Evolutionary conservation across 2,797 vertebrate species (phyloP).

Genomic region (Cottoperca gobio): DNA sequence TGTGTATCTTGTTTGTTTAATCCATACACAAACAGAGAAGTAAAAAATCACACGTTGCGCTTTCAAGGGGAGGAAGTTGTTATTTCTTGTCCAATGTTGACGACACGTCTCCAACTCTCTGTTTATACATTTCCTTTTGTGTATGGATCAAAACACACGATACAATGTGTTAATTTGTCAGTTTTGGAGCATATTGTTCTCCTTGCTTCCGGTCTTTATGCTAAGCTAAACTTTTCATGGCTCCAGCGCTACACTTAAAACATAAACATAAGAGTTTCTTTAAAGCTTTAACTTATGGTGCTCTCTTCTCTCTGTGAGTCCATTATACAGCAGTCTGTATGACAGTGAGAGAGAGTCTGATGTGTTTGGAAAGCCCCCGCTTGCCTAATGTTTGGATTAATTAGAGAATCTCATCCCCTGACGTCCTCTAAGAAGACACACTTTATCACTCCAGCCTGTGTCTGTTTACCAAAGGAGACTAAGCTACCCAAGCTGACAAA

Average conservation of each 20-base stretch:
- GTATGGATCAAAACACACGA: neutral
- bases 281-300: too few relatives aligned
- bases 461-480: constrained; percentile 78
- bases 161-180: too few relatives aligned
- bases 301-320: neutral
- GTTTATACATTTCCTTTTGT: neutral
- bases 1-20: too few relatives aligned
- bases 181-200: neutral
- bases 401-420: constrained; percentile 72
- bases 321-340: constrained; percentile 1
- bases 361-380: constrained; percentile 55
- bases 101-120: neutral
- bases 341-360: constrained; percentile 28
- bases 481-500: constrained; percentile 61
- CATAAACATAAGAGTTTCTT: neutral
- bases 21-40: too few relatives aligned
- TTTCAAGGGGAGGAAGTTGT: neutral
- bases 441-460: constrained; percentile 68
- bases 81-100: neutral
- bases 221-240: neutral
- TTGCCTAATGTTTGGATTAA: constrained; percentile 82
- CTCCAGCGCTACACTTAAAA: neutral
- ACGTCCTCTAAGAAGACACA: constrained; percentile 73
- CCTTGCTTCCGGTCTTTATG: too few relatives aligned
- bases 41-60: too few relatives aligned